These are phyloP conservation scores for Intellagama lesueurii DNA, from an alignment of 2,797 vertebrate species.

Conservation along the genomic window DNA sequence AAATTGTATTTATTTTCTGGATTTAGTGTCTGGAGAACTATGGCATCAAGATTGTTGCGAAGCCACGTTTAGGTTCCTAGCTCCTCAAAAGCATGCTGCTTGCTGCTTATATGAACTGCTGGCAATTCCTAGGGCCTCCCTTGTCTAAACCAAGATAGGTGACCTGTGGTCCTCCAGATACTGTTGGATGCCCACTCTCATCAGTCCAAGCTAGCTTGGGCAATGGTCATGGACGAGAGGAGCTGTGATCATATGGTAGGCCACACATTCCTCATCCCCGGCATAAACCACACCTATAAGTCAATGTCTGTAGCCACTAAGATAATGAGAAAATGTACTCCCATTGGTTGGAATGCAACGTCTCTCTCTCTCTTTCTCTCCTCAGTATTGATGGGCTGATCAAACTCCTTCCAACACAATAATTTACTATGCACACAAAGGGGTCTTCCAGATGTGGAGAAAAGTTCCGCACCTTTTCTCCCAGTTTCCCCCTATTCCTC, in stretches of 20 bases:
- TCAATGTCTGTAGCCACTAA: background rate
- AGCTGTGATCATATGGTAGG: background rate
- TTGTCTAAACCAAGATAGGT: too few relatives aligned
- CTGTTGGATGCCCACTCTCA: background rate
- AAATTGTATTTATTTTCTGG: too few relatives aligned
- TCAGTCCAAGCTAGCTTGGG: background rate
- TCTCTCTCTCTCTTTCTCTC: background rate
- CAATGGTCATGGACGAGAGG: background rate
- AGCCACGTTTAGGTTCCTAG: too few relatives aligned
- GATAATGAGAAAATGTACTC: background rate
- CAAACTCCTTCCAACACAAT: background rate
- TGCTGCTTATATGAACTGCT: too few relatives aligned
- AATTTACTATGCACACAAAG: background rate
- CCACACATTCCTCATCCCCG: background rate
- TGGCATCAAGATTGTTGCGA: too few relatives aligned
- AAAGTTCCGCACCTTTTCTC: too few relatives aligned
- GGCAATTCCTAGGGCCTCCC: too few relatives aligned
- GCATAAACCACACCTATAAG: too few relatives aligned
- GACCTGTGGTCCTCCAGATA: background rate
- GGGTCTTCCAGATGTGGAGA: background rate
- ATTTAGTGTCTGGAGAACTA: too few relatives aligned
- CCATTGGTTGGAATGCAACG: background rate
- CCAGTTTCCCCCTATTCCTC: too few relatives aligned
- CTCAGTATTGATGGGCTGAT: background rate
- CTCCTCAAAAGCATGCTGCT: too few relatives aligned